Base-by-base conservation (phyloP, 1,140 invertebrate species). In the Sitophilus oryzae region DNA sequence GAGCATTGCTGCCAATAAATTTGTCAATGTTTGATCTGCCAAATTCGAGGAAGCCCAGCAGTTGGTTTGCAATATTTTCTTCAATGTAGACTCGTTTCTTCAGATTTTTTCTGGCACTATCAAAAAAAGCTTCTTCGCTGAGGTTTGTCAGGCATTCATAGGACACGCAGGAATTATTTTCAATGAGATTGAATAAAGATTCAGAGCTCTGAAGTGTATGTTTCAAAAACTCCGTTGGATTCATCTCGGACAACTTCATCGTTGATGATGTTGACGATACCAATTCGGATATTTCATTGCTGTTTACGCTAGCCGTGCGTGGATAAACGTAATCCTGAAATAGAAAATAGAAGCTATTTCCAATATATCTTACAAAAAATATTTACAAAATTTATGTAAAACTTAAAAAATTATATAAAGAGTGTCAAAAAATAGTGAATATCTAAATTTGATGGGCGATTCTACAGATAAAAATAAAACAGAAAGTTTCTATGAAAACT, bases 1-100 rank as follows among this genome's bases (percentile, higher is more conserved):
- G 44, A 0, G 14, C 15, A 35, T 11, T 16, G n/a, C 44, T 46
- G 5, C 44, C 44, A 1, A 46, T 35, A 46, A 46, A 46, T n/a
- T 19, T 35, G 1, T 4, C 0, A 1, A 16, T 34, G 14, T 46
- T 46, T 9, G 2, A 1, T 2, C 9, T 5, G 4, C 44, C 44
- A 35, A 18, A 18, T 1, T 46, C 18, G n/a, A 46, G 3, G 3
- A 25, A 1, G 34, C 35, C 35, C 14, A 25, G 16, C 16, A 23
- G 4, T 18, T 46, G 44, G 8, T 46, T 23, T 1, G 25, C 25
- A 1, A 46, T 35, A 10, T 34, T 35, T 19, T 35, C 44, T 2
- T 46, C 1, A 10, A 23, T 16, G 10, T 1, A 44, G 1, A 44
- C 21, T 15, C 15, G 8, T 1, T 22, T 44, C 18, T 25, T 25